phyloP scores from a whole-genome alignment of 2,113 vertebrate genomes.

The Callipepla squamata region DNA sequence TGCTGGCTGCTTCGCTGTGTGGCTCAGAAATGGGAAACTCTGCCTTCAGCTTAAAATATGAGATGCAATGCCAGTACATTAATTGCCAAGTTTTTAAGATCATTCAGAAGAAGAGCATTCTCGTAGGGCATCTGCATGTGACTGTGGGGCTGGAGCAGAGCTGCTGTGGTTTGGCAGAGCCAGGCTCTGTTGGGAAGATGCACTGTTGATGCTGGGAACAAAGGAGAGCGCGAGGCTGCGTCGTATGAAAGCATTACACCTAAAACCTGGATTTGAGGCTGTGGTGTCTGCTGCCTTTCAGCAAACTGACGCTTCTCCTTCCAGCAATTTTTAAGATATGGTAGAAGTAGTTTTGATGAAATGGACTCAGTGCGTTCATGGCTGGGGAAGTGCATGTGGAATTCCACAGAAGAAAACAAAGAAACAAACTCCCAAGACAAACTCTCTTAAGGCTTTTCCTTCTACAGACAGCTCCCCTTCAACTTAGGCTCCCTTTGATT shows the following conservation, averaged over 20 bases:
- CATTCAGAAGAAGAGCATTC: constrained; percentile 25
- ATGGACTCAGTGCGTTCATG: background rate
- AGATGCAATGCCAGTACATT: background rate
- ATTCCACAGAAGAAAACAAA: background rate
- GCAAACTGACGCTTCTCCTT: constrained; percentile 36
- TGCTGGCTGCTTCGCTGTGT: rapidly evolving
- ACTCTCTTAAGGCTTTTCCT: background rate
- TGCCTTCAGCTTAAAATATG: background rate
- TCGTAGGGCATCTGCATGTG: background rate
- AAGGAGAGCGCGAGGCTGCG: constrained; percentile 13
- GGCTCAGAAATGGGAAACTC: background rate
- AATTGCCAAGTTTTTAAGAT: constrained; percentile 23
- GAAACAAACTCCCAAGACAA: too few species aligned
- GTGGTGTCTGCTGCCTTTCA: constrained; percentile 19
- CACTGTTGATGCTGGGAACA: constrained; percentile 24
- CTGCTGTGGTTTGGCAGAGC: constrained; percentile 49
- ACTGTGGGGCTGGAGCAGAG: background rate
- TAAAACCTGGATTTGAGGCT: constrained; percentile 42
- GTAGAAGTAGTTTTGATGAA: background rate
- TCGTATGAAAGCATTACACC: background rate
- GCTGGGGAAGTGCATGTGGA: background rate
- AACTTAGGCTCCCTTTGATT: background rate
- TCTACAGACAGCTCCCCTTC: background rate
- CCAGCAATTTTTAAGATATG: background rate
- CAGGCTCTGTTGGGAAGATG: background rate